Evolutionary conservation across 1,140 invertebrate species (phyloP), one percentile per base, ranked within the genome.

Genomic region (Drosophila ercepeae): DNA sequence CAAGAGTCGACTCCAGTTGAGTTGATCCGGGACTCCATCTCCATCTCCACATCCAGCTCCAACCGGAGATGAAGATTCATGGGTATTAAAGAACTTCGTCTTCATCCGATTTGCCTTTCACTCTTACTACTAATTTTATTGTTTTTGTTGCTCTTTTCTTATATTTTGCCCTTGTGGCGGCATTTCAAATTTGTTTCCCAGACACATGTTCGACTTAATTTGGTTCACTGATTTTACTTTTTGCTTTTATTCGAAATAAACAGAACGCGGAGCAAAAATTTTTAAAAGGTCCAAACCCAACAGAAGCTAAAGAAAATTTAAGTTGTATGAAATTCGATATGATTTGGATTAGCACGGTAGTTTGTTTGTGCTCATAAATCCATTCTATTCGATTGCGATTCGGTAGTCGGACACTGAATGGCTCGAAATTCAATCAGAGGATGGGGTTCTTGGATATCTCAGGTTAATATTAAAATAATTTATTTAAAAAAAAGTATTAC

Each of bases 31-130:
- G 18, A 25, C 44, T 48, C 21, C 21, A 21, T 21, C 21, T 21
- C 21, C 21, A 21, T 2, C 21, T 21, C 21, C 39, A 21, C 2
- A 2, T 21, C 21, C 39, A 6, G 16, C 36, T 21, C 34, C 55
- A 32, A 51, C 68, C 68, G 69, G 68, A 72, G 69, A 73, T 49
- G 57, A 73, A 73, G 69, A 72, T 73, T 71, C 70, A 63, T 81
- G 76, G 82, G 78, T 73, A 86, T 88, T 86, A 86, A 86, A 69
- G 50, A 81, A 73, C 69, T 53, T 34, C 69, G 61, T 54, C 36
- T 16, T 7, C 76, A 68, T 81, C 68, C 68, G 78, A 82, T 82
- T 84, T 83, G 76, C 79, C 76, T 88, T 77, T 88, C 76, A 86
- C 76, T 81, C 81, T 81, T 77, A 81, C 82, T 61, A 81, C 82